phyloP scores from a whole-genome alignment of 2,797 vertebrate species.

The Euphonia xanthogaster region DNA sequence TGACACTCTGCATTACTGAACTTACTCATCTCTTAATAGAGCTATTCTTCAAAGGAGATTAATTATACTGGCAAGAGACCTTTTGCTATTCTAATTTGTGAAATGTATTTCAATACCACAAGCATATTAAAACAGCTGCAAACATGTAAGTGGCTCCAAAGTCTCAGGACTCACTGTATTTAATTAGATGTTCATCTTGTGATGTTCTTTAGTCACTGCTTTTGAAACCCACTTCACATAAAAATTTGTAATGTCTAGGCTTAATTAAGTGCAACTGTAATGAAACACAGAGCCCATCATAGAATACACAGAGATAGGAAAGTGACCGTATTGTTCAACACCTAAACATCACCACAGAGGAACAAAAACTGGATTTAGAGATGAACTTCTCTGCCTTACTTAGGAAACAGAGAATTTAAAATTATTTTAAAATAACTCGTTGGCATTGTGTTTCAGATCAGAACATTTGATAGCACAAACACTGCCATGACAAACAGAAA shows the following conservation, averaged over 20 bases:
- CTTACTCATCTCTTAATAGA: slow-evolving; percentile 47
- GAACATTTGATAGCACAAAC: background rate
- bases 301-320: background rate
- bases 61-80: slow-evolving; percentile 50
- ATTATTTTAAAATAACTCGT: background rate
- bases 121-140: slow-evolving; percentile 51
- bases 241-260: background rate
- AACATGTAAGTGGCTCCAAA: background rate
- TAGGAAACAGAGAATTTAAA: background rate
- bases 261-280: slow-evolving; percentile 32
- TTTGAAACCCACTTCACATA: slow-evolving; percentile 2
- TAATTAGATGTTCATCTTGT: slow-evolving; percentile 33
- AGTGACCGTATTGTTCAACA: background rate
- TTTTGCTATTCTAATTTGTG: slow-evolving; percentile 47
- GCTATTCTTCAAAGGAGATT: slow-evolving; percentile 47
- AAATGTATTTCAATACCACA: slow-evolving; percentile 24
- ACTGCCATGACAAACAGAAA: background rate
- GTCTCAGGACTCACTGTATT: slow-evolving; percentile 25
- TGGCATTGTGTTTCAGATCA: background rate
- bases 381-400: background rate
- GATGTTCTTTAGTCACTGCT: slow-evolving; percentile 19
- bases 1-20: slow-evolving; percentile 18
- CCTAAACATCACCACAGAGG: background rate
- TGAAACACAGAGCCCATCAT: background rate
- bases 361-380: background rate